phyloP scores from a whole-genome alignment of 2,797 vertebrate species.

The Tinamus major region DNA sequence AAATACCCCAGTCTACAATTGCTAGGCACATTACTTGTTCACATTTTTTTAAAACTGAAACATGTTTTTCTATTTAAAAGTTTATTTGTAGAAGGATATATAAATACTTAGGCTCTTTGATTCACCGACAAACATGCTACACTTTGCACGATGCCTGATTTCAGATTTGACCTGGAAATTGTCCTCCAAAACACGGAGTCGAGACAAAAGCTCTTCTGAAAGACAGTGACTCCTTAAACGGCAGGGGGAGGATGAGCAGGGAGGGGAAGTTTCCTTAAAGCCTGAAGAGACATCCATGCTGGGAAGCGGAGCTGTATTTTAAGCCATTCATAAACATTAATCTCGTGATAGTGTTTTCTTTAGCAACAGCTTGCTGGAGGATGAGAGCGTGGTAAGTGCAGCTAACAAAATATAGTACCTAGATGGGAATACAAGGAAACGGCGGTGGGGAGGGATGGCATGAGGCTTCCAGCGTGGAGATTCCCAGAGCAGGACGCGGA shows the following conservation, averaged over 20 bases:
- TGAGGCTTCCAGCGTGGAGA: background rate
- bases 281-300: background rate
- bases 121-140: background rate
- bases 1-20: background rate
- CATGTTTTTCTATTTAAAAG: background rate
- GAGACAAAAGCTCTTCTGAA: background rate
- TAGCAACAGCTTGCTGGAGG: background rate
- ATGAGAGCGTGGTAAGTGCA: slow-evolving; percentile 1
- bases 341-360: background rate
- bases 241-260: background rate
- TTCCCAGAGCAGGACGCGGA: slow-evolving; percentile 3
- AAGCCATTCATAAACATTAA: background rate
- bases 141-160: background rate
- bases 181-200: background rate
- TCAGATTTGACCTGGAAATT: background rate
- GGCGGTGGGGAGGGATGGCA: background rate
- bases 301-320: slow-evolving; percentile 1
- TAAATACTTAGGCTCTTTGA: rapidly evolving
- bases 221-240: background rate
- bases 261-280: background rate
- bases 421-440: background rate
- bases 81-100: background rate
- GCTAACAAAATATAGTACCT: background rate
- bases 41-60: background rate
- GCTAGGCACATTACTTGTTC: background rate